Percentiles rank a stretch among this genome's conserved stretches.
These are phyloP conservation scores for Barypeithes pellucidus DNA, from an alignment of 2,888 invertebrate species.

Conservation along the genomic window DNA sequence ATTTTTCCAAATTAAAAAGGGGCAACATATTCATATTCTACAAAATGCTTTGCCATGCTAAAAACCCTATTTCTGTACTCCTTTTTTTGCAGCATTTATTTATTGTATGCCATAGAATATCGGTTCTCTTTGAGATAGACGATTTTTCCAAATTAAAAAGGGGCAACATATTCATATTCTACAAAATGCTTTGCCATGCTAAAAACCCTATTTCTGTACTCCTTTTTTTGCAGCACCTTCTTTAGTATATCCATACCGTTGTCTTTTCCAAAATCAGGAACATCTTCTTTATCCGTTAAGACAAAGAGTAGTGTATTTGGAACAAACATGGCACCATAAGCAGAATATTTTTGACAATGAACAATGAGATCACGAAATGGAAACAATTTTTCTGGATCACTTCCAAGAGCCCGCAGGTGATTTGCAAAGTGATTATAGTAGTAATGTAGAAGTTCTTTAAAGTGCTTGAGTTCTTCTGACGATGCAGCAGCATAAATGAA, in stretches of 20 bases:
- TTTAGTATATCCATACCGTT: conserved; percentile 32
- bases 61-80: conserved; percentile 39
- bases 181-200: conserved; percentile 48
- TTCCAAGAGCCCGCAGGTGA: conserved; percentile 58
- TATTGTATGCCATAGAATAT: too few relatives aligned
- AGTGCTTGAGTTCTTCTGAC: conserved; percentile 58
- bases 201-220: conserved; percentile 40
- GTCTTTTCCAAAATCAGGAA: conserved; percentile 38
- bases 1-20: too few relatives aligned
- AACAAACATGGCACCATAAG: conserved; percentile 43
- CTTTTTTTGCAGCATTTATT: conserved; percentile 23
- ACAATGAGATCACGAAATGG: conserved; percentile 58
- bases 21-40: conserved; percentile 47
- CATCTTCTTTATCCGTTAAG: conserved; percentile 42
- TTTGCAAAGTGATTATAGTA: conserved; percentile 62
- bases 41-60: conserved; percentile 48
- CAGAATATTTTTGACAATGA: conserved; percentile 62
- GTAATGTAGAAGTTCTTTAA: conserved; percentile 58
- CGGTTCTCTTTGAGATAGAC: too few relatives aligned
- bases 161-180: conserved; percentile 47
- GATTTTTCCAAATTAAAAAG: too few relatives aligned
- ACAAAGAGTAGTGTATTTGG: conserved; percentile 39
- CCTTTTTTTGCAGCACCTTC: conserved; percentile 22
- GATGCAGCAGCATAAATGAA: conserved; percentile 61
- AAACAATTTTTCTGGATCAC: conserved; percentile 61